These are phyloP conservation scores for Malaclemys terrapin DNA, from an alignment of 2,113 vertebrate genomes.

Conservation along the genomic window DNA sequence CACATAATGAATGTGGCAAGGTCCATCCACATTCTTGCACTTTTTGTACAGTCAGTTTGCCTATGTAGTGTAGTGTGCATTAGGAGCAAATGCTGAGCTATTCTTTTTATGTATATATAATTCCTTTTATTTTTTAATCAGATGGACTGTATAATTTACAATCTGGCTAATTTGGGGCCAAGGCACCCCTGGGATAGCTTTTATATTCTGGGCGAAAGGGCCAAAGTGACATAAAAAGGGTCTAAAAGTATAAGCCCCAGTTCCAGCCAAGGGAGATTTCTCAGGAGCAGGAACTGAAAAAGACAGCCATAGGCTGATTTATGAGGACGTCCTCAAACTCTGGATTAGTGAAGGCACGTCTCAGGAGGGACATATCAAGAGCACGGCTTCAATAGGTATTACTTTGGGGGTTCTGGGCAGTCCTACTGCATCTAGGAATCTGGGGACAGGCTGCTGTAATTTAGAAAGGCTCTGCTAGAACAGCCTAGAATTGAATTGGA, in stretches of 20 bases:
- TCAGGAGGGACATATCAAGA: neutral
- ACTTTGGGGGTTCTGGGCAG: neutral
- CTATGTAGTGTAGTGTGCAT: neutral
- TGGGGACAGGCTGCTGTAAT: neutral
- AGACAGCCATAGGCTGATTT: neutral
- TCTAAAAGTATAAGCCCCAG: neutral
- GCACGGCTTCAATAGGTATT: neutral
- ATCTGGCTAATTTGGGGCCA: no score
- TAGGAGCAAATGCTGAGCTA: neutral
- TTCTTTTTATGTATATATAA: neutral
- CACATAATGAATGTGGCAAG: neutral
- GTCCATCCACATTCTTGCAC: neutral
- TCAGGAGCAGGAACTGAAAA: neutral
- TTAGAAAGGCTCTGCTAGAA: neutral
- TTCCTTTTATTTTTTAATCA: neutral
- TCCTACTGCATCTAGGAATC: neutral
- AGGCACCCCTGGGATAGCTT: neutral
- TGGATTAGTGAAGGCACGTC: neutral
- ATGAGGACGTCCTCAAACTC: neutral
- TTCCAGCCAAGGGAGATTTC: neutral
- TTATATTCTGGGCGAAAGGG: slow-evolving; percentile 14
- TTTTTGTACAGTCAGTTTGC: neutral
- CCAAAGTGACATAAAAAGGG: slow-evolving; percentile 25
- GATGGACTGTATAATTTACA: neutral
- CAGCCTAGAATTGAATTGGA: neutral